A percentile compares a stretch with the other conserved stretches of the same genome.
phyloP scores from a whole-genome alignment of 2,888 invertebrate species.

The Anaspis maculata region DNA sequence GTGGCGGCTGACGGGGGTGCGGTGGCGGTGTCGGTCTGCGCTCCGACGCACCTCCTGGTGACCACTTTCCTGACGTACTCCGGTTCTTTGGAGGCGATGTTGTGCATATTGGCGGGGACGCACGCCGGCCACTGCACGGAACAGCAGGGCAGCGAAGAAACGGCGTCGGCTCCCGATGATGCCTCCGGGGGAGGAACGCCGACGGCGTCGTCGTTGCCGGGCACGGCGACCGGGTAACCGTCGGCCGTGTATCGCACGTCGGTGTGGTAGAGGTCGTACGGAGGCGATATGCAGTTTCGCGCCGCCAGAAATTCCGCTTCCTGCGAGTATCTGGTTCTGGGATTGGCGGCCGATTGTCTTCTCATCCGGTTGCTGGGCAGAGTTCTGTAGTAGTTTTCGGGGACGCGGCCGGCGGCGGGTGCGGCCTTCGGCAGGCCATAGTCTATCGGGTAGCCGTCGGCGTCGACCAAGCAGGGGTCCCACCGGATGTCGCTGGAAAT shows the following conservation, averaged over 20 bases:
- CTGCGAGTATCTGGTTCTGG: conserved; percentile 49
- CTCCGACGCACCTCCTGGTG: conserved; percentile 28
- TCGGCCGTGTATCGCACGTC: conserved; percentile 53
- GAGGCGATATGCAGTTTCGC: conserved; percentile 23
- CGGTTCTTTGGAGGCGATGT: conserved; percentile 4
- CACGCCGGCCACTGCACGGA: conserved; percentile 46
- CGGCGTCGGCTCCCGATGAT: too few species aligned
- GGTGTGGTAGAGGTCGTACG: conserved; percentile 41
- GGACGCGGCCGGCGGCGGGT: conserved; percentile 16
- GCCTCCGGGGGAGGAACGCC: conserved; percentile 33
- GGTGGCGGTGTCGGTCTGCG: conserved; percentile 29
- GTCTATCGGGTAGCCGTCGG: conserved; percentile 66
- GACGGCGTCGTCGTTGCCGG: conserved; percentile 1
- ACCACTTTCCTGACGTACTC: background rate
- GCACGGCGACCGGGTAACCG: conserved; percentile 54
- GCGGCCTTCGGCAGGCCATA: conserved; percentile 63
- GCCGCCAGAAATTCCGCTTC: conserved; percentile 57
- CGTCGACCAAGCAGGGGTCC: conserved; percentile 53
- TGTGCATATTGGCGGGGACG: conserved; percentile 38
- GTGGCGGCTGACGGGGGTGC: conserved; percentile 17
- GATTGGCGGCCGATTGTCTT: conserved; percentile 48
- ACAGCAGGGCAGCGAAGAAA: conserved; percentile 41
- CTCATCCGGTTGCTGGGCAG: conserved; percentile 60
- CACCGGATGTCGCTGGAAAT: conserved; percentile 14
- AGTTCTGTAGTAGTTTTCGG: conserved; percentile 53